Evolutionary conservation across 2,797 vertebrate species (phyloP), one percentile per base, ranked within the genome.

Genomic region (Acanthurus tractus): DNA sequence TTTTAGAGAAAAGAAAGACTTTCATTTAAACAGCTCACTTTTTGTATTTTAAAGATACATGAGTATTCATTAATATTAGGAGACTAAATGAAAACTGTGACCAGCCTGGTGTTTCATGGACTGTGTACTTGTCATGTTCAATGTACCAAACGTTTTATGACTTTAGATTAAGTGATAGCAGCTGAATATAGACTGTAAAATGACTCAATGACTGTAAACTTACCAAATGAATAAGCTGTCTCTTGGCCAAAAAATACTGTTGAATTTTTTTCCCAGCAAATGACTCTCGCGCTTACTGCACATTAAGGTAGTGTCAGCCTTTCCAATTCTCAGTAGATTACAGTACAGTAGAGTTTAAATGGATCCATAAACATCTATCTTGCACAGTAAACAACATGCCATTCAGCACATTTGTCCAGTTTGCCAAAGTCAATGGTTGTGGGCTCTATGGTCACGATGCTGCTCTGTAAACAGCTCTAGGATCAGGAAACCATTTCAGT

Each of bases 281-380:
- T 1, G 0, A 50, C 8, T 12, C 9, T 44, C 36, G 57, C 15
- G 13, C 15, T 70, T 40, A 59, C 45, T 44, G 48, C 48, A 61
- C 17, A 63, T 68, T 0, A 40, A 63, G 42, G 70, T 58, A 53
- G 25, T 34, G 50, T 44, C 18, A 50, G 55, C 36, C 15, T 73
- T 48, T 40, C 20, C 12, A 15, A 59, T 44, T 58, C 59, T 42
- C 9, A 54, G 44, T 50, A 44, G 49, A 29, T 52, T 2, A 64
- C 42, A 38, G 44, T 3, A 64, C 42, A 38, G 38, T 57, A 45
- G 29, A 62, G 6, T 49, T 62, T 76, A 54, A 48, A 62, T 50
- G 20, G 38, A 65, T 74, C n/a, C 8, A 50, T 57, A 63, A 74
- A 71, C 36, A 76, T 62, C 6, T 56, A 48, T 50, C 70, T 73